Evolutionary conservation across 92 coral and sea anemone species (phyloP), one percentile per base, ranked within the genome.

Genomic region (Pocillopora meandrina): DNA sequence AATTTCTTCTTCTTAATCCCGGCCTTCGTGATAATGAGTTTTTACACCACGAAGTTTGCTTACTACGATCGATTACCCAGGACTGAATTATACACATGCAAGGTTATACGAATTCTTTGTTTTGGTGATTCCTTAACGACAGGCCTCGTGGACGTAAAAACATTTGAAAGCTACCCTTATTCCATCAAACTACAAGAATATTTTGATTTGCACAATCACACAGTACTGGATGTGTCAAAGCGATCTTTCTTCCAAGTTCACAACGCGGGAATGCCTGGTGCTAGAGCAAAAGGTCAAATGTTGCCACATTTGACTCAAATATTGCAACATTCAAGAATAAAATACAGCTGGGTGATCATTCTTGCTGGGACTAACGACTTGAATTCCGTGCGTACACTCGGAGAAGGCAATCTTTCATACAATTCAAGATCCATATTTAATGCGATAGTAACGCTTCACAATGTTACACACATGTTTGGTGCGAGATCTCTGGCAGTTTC

Each of bases 331-430:
- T 20, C 67, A 7, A 61, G 36, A 14, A 74, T 18, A 31, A 61
- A 87, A 16, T 94, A 90, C 77, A 89, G 89, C 55, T 94, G 98
- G 98, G 95, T 92, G 42, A 66, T 94, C 13, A 90, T 94, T 55
- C 83, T 94, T 1, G 90, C 91, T 5, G 98, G 98, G 1, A 90
- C 95, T 3, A 94, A 94, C 83, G 98, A 94, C 76, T 75, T 94
- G 63, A 35, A 57, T 58, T 65, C 52, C 8, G 52, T 42, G 52
- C 52, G 4, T 42, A 7, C 66, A 61, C 61, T 80, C 65, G 57
- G 73, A 11, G 34, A 74, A 42, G 58, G 67, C 57, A 63, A 57
- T 11, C 63, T 59, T 63, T 77, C 14, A 12, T 59, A 56, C 14
- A 73, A 80, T 75, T 71, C 21, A 5, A 77, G 17, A 58, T 33